Evolutionary conservation across 53 echinoderm and acorn worm genomes (phyloP).

Genomic region (Apostichopus leukothele): DNA sequence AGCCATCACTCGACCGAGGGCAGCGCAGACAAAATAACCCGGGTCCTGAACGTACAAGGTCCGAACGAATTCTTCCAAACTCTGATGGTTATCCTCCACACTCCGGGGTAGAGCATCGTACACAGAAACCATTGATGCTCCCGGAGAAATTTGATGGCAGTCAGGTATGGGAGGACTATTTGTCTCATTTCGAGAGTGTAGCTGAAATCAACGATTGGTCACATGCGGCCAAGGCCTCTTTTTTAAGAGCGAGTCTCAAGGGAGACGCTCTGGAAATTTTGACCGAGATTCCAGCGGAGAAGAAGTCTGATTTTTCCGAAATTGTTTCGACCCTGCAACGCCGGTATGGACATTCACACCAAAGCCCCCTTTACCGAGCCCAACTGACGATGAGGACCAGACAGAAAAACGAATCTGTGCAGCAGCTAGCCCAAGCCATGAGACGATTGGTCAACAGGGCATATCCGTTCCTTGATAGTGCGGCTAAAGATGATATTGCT

Average conservation of each 20-base stretch:
- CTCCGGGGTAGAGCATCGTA: too few relatives aligned
- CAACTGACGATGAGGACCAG: constrained; percentile 13
- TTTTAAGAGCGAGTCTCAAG: neutral
- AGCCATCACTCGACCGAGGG: too few relatives aligned
- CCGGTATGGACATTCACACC: neutral
- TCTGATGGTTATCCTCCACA: too few relatives aligned
- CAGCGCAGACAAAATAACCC: too few relatives aligned
- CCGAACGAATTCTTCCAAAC: too few relatives aligned
- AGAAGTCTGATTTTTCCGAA: neutral
- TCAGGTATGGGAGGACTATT: too few relatives aligned
- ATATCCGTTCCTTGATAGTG: neutral
- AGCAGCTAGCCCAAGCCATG: constrained; percentile 14
- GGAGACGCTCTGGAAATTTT: constrained; percentile 9
- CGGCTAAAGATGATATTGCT: constrained; percentile 12
- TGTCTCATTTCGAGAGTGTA: too few relatives aligned
- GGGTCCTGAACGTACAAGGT: too few relatives aligned
- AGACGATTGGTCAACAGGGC: constrained; percentile 5
- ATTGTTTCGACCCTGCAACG: neutral
- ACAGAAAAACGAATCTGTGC: neutral
- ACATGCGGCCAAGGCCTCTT: too few relatives aligned
- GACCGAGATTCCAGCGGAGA: neutral
- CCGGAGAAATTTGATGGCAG: too few relatives aligned
- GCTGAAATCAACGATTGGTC: too few relatives aligned
- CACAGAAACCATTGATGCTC: too few relatives aligned
- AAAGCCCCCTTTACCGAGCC: constrained; percentile 5